Base-by-base conservation (phyloP, 2,888 invertebrate genomes). In the Xestia xanthographa region DNA sequence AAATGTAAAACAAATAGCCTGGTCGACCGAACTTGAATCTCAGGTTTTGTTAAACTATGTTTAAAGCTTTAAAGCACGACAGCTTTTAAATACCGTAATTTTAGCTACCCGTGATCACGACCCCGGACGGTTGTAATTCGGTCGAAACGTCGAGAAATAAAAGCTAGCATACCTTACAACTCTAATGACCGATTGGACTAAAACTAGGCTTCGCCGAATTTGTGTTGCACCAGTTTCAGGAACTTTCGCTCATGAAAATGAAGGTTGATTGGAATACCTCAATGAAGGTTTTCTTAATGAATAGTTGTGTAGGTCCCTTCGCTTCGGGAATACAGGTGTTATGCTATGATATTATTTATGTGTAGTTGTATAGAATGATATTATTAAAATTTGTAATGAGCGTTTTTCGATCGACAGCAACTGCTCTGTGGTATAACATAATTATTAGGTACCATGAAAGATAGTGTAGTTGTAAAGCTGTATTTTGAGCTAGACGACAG, bases 151-250 rank as follows among this genome's bases (percentile, higher is more conserved):
- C 38, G 14, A 20, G 29, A 41, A 45, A 77, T 41, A 63, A 56
- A 77, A 48, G n/a, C 9, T 9, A 20, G 5, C 29, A n/a, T 45
- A 34, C 26, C 14, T 65, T 53, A 62, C 60, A 66, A 22, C 29
- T 41, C 2, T 34, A 58, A 70, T 71, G 26, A 50, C 14, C 48
- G 58, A 78, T 66, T 60, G 78, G 34, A 66, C 38, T 45, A 34
- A 77, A 48, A 20, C 29, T 38, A 26, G 43, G 22, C 43, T 34
- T 45, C 8, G 14, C 29, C n/a, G 38, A 62, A 62, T 78, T 66
- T 38, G 14, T 53, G 20, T 66, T 72, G n/a, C 58, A 38, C 1
- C 20, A 53, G 11, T 45, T 69, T 56, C 34, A 66, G 20, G 6
- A 53, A 63, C 17, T 62, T n/a, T 20, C 5, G 5, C 29, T 48